phyloP scores from a whole-genome alignment of 2,888 invertebrate species.

The Torymus texanus region DNA sequence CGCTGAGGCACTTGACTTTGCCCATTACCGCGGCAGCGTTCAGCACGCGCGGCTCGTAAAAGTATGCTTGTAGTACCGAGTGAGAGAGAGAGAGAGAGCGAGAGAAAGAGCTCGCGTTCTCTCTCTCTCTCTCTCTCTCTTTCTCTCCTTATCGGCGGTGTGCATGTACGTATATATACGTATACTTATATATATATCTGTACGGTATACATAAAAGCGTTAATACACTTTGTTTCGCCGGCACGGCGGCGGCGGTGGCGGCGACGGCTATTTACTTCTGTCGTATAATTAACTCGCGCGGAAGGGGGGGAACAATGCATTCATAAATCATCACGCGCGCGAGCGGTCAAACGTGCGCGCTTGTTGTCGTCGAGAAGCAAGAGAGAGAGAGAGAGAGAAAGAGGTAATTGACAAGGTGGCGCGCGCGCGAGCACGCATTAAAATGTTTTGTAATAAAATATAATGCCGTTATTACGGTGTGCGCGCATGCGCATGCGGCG shows the following conservation, averaged over 20 bases:
- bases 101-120: background rate
- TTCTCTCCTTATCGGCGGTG: no score
- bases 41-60: slow-evolving; percentile 25
- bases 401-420: slow-evolving; percentile 52
- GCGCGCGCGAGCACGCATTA: slow-evolving; percentile 25
- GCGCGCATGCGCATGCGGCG: background rate
- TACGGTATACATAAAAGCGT: slow-evolving; percentile 14
- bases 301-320: slow-evolving; percentile 45
- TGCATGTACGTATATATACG: background rate
- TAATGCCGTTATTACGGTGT: slow-evolving; percentile 40
- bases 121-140: slow-evolving; percentile 22
- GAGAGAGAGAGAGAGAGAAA: no score
- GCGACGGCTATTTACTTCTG: slow-evolving; percentile 28
- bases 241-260: background rate
- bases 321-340: slow-evolving; percentile 51
- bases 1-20: slow-evolving; percentile 44
- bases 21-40: slow-evolving; percentile 9
- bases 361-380: slow-evolving; percentile 27
- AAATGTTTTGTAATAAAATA: slow-evolving; percentile 53
- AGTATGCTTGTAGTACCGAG: background rate
- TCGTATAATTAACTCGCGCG: slow-evolving; percentile 45
- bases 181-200: no score
- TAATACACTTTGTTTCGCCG: slow-evolving; percentile 48
- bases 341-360: slow-evolving; percentile 39
- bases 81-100: background rate